A percentile compares a stretch with the other conserved stretches of the same genome.
These are phyloP conservation scores for Lamellibrachia luymesi DNA, from an alignment of 1,140 invertebrate species.

Conservation along the genomic window DNA sequence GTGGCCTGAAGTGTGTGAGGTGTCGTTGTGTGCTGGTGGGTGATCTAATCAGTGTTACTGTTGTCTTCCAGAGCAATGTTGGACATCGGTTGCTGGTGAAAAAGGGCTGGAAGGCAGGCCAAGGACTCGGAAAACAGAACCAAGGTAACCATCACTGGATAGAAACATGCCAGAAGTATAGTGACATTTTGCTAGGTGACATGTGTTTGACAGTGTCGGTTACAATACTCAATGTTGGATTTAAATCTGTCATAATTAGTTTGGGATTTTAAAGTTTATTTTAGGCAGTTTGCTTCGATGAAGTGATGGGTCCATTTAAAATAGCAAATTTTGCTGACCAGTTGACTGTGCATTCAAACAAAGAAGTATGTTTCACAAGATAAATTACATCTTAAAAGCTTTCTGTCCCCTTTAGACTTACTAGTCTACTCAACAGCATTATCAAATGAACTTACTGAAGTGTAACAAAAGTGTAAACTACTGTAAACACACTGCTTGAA, in stretches of 20 bases:
- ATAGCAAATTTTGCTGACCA: neutral
- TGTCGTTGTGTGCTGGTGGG: neutral
- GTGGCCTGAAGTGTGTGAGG: neutral
- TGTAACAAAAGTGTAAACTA: neutral
- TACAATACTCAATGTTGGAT: neutral
- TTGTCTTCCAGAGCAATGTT: slow-evolving; percentile 19
- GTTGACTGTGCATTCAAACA: neutral
- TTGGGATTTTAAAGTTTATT: neutral
- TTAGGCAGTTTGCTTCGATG: neutral
- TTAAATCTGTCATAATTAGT: neutral
- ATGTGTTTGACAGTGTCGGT: neutral
- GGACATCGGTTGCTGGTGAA: slow-evolving; percentile 23
- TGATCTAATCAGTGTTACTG: neutral
- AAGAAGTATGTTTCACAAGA: neutral
- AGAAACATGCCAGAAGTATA: neutral
- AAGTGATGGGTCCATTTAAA: neutral
- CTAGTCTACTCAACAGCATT: neutral
- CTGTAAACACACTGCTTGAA: neutral
- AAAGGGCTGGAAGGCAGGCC: slow-evolving; percentile 17
- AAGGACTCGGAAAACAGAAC: slow-evolving; percentile 17
- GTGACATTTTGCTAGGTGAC: neutral
- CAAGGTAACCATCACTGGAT: slow-evolving; percentile 15
- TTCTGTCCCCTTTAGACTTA: neutral
- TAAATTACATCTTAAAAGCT: neutral
- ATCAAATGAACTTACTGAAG: neutral